Evolutionary conservation across 2,888 invertebrate genomes (phyloP).

Genomic region (Eustalomyia histrio): DNA sequence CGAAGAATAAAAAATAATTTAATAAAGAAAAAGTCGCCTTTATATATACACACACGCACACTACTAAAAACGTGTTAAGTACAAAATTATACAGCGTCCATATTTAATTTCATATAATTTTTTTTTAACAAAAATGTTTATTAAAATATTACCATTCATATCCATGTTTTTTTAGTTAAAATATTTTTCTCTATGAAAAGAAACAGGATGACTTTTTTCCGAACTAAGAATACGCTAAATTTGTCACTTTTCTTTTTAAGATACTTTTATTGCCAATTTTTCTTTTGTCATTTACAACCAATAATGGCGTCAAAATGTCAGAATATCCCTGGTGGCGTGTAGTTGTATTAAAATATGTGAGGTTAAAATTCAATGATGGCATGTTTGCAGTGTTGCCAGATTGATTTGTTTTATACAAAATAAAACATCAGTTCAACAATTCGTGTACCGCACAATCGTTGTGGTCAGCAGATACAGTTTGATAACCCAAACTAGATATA

Average conservation of each 20-base stretch:
- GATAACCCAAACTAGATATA: too few relatives aligned
- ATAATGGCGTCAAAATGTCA: constrained; percentile 58
- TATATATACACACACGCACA: constrained; percentile 5
- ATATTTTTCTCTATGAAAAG: neutral
- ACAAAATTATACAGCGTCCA: neutral
- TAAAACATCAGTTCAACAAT: too few relatives aligned
- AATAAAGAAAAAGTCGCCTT: neutral
- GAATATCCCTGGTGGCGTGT: constrained; percentile 29
- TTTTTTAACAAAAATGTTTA: neutral
- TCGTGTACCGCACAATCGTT: too few relatives aligned
- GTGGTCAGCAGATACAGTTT: too few relatives aligned
- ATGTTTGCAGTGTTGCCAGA: constrained; percentile 20
- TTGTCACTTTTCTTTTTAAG: constrained; percentile 29
- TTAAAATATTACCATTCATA: constrained; percentile 40
- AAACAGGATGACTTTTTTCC: too few relatives aligned
- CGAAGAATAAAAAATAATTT: neutral
- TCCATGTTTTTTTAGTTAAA: constrained; percentile 39
- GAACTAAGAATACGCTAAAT: too few relatives aligned
- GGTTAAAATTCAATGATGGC: constrained; percentile 22
- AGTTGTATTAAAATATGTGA: constrained; percentile 22
- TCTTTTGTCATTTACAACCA: constrained; percentile 34
- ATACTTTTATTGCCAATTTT: constrained; percentile 45
- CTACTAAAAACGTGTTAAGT: constrained; percentile 33
- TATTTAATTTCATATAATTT: neutral
- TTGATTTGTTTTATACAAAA: constrained; percentile 8